These are phyloP conservation scores for Chrysolina americana DNA, from an alignment of 2,888 invertebrate species.

Conservation along the genomic window DNA sequence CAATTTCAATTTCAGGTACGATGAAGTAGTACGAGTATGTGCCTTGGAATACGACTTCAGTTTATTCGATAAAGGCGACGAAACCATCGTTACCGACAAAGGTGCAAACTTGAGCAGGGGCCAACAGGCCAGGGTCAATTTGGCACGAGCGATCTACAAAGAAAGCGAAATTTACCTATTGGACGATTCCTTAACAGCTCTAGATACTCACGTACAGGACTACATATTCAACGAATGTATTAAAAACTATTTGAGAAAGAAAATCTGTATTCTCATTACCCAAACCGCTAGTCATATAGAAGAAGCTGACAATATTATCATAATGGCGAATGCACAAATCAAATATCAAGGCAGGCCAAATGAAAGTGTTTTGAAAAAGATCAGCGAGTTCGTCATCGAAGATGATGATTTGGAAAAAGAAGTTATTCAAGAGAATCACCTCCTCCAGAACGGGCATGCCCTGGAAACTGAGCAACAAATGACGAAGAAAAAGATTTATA, in stretches of 20 bases:
- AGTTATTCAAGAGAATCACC: constrained; percentile 65
- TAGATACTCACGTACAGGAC: constrained; percentile 89
- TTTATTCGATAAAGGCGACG: constrained; percentile 82
- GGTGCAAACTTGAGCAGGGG: constrained; percentile 83
- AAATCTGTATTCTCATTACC: constrained; percentile 82
- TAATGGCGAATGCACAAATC: constrained; percentile 69
- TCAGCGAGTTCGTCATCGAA: constrained; percentile 72
- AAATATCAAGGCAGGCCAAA: constrained; percentile 77
- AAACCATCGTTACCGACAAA: constrained; percentile 83
- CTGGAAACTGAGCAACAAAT: constrained; percentile 51
- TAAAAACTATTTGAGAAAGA: constrained; percentile 74
- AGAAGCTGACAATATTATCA: constrained; percentile 63
- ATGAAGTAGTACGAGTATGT: constrained; percentile 73
- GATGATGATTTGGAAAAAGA: constrained; percentile 49
- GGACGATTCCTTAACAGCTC: constrained; percentile 90
- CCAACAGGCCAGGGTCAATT: constrained; percentile 88
- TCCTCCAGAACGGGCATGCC: constrained; percentile 51
- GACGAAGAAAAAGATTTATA: constrained; percentile 54
- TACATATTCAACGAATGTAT: constrained; percentile 88
- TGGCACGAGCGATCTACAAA: constrained; percentile 87
- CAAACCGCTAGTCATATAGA: constrained; percentile 78
- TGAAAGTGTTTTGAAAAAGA: constrained; percentile 79
- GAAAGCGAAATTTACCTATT: constrained; percentile 87
- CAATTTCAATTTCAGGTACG: constrained; percentile 45
- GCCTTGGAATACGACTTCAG: constrained; percentile 80